phyloP scores from a whole-genome alignment of 1,140 invertebrate species.

The Aphaenogaster rudis region DNA sequence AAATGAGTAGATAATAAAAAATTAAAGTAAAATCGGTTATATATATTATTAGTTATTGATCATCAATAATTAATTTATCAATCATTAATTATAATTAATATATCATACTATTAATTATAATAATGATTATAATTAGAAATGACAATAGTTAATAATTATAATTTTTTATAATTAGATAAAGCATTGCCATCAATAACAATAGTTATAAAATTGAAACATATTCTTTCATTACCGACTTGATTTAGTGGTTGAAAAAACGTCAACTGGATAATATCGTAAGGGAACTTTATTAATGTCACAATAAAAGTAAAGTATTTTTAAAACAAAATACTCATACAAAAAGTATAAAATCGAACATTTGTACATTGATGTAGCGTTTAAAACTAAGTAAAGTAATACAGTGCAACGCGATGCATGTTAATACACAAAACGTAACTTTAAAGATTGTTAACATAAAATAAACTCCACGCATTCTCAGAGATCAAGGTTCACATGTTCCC shows the following conservation, averaged over 20 bases:
- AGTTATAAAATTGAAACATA: neutral
- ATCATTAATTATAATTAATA: no score
- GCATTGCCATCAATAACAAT: neutral
- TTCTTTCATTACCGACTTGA: neutral
- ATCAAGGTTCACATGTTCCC: conserved; percentile 79
- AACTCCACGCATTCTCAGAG: conserved; percentile 82
- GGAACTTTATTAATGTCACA: conserved; percentile 67
- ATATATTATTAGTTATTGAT: no score
- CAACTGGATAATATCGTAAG: conserved; percentile 38
- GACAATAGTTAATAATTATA: no score
- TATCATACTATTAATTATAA: no score
- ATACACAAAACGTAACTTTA: conserved; percentile 71
- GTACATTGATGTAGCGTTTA: conserved; percentile 78
- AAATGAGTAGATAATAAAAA: no score
- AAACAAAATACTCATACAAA: conserved; percentile 86
- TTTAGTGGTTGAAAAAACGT: neutral
- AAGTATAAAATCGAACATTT: conserved; percentile 82
- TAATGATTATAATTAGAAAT: no score
- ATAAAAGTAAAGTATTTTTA: conserved; percentile 84
- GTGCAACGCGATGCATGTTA: conserved; percentile 75
- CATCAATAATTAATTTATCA: no score
- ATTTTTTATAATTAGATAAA: no score
- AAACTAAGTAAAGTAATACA: conserved; percentile 66
- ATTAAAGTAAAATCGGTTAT: no score
- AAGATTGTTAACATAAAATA: conserved; percentile 81